Evolutionary conservation across 2,888 invertebrate species (phyloP), one percentile per base, ranked within the genome.

Genomic region (Coelogynopora nodosa): DNA sequence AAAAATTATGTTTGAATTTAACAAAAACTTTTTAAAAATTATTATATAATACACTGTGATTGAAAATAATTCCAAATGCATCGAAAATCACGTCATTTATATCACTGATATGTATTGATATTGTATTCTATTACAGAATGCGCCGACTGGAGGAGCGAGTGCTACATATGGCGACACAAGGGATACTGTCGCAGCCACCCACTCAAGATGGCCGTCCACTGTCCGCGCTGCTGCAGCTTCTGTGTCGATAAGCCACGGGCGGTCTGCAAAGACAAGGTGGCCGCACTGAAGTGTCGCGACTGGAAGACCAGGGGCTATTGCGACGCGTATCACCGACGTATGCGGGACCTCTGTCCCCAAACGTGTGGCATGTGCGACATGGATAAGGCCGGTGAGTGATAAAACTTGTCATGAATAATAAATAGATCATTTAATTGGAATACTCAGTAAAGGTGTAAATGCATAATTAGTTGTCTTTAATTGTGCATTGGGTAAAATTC

Each of bases 271-370:
- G 82, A 82, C 26, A 18, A 30, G 0, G 82, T 31, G 13, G 82
- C 30, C 5, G 0, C 82, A 1, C 0, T 31, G 0, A 30, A 30
- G 0, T 82, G 82, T 13, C 23, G 30, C 1, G 30, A 82, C 30
- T 82, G 82, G 82, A 82, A 27, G 27, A 0, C 23, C 26, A 82
- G 82, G 82, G 30, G 82, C 26, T 82, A 82, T 5, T 82, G 82
- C 27, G 0, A 27, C 1, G 13, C n/a, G 27, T 82, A 82, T 31
- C 82, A 23, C 13, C 29, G 30, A 13, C 82, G 82, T n/a, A 82
- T 82, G 82, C 0, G 23, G 23, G 28, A 30, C 23, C 82, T 30
- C 2, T 82, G 82, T 31, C 30, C 30, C 26, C 82, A 30, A 30
- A 82, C 82, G 0, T 82, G 82, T 28, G 26, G 27, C 29, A 30